Percentiles rank a stretch among this genome's conserved stretches.
Conservation (phyloP, 2,113 vertebrate genomes). For the Gallinago jamesoni region DNA sequence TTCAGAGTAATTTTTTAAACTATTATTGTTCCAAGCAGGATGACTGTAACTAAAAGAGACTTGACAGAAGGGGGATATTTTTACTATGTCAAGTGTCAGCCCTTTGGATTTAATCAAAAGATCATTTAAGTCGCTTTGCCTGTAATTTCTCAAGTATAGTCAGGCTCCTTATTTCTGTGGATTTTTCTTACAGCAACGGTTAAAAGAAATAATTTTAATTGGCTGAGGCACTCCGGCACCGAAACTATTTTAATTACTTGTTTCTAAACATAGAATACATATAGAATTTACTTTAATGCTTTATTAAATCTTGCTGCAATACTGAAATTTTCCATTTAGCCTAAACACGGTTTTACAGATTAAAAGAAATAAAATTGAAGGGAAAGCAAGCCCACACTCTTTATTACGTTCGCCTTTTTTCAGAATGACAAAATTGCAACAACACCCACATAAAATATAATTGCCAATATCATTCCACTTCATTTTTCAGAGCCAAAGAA, state of each 20-base stretch:
- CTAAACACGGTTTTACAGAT: slow-evolving; percentile 19
- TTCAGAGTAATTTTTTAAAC: not conserved
- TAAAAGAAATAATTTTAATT: not conserved
- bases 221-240: not conserved
- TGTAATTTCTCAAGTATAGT: not conserved
- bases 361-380: slow-evolving; percentile 37
- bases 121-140: not conserved
- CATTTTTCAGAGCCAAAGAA: slow-evolving; percentile 35
- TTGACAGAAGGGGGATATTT: slow-evolving; percentile 5
- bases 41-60: not conserved
- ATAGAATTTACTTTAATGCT: slow-evolving; percentile 31
- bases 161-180: not conserved
- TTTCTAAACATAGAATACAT: slow-evolving; percentile 44
- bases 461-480: slow-evolving; percentile 24
- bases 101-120: slow-evolving; percentile 6
- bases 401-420: slow-evolving; percentile 34
- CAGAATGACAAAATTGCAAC: slow-evolving; percentile 52
- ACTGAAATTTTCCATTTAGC: slow-evolving; percentile 48
- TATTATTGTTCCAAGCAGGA: not conserved
- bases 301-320: slow-evolving; percentile 48
- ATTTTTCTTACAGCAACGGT: not conserved
- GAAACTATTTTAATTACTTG: slow-evolving; percentile 34
- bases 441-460: slow-evolving; percentile 55
- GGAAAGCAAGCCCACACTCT: slow-evolving; percentile 38
- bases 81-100: not conserved